Evolutionary conservation across 2,113 vertebrate species (phyloP).

Genomic region (Odontophorus gujanensis): DNA sequence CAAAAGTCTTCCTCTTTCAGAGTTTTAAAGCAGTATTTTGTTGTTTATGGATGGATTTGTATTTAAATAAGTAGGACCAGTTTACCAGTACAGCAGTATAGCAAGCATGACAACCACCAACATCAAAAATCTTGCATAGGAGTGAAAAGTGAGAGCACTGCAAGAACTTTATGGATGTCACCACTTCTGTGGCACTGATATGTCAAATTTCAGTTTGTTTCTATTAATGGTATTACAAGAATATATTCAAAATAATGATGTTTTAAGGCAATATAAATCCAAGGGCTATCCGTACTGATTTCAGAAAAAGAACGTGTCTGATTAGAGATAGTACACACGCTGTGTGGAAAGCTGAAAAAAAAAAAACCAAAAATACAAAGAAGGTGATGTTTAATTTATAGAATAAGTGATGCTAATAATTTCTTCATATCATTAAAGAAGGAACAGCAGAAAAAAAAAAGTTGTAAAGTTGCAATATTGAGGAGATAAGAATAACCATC

Average conservation of each 20-base stretch:
- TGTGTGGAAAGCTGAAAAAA: background rate
- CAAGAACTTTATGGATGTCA: background rate
- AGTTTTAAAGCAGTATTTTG: background rate
- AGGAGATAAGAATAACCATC: background rate
- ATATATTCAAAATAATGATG: background rate
- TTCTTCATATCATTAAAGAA: background rate
- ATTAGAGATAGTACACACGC: background rate
- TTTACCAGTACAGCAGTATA: background rate
- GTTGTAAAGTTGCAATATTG: background rate
- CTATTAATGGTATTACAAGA: background rate
- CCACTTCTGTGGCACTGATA: background rate
- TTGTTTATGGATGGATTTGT: accelerated
- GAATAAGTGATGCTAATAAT: background rate
- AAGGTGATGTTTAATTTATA: background rate
- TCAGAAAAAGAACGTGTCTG: background rate
- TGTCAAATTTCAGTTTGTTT: background rate
- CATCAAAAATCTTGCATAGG: background rate
- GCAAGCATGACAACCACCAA: background rate
- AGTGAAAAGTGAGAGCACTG: background rate
- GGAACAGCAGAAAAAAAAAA: background rate
- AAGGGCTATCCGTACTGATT: background rate
- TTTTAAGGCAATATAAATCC: background rate
- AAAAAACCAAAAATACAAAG: background rate
- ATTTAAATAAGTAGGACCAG: background rate
- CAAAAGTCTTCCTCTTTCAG: background rate